Base-by-base conservation (phyloP, 53 echinoderm and acorn worm species). In the Actinopyga echinites region DNA sequence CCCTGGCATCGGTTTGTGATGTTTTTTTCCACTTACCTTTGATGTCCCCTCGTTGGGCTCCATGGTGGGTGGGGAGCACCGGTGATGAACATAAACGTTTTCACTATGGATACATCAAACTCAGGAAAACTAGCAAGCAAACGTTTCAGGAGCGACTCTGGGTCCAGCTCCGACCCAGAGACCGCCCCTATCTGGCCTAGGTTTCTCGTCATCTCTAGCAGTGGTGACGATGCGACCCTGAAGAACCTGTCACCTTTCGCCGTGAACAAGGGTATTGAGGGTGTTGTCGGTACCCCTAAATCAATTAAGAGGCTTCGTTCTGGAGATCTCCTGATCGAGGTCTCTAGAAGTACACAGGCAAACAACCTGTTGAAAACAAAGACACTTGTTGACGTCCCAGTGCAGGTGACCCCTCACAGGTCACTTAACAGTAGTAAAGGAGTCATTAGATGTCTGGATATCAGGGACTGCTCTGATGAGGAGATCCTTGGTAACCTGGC, bases 41-140 rank as follows among this genome's bases (percentile, higher is more conserved):
- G 33, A 7, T 34, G 57, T 38, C 58, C 58, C 79, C 79, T 79
- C 3, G 64, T 82, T 82, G 82, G 62, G 82, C 82, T 82, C 82
- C 64, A 61, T 63, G 82, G 82, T 62, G 82, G 82, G 82, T 82
- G 82, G 82, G 82, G 64, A 82, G 82, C 82, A 63, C 62, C 57
- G 60, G 80, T 63, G 82, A 82, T 63, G 62, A 82, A 82, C 3
- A 8, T 20, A 24, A 20, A 7, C 4, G 4, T 8, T 62, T 62
- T 11, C 24, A 33, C 15, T 56, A 79, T 79, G 79, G 58, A 54
- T 79, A 23, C 56, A 28, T 79, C 38, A 79, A 79, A 55, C 52
- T 43, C 28, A 24, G 59, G 20, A 45, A 75, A 75, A 53, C 64
- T 35, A 1, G 26, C 3, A 60, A 63, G n/a, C 35, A 63, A 82